A percentile compares a stretch with the other conserved stretches of the same genome.
Conservation (phyloP, 1,140 invertebrate species). For the Idris sp. region DNA sequence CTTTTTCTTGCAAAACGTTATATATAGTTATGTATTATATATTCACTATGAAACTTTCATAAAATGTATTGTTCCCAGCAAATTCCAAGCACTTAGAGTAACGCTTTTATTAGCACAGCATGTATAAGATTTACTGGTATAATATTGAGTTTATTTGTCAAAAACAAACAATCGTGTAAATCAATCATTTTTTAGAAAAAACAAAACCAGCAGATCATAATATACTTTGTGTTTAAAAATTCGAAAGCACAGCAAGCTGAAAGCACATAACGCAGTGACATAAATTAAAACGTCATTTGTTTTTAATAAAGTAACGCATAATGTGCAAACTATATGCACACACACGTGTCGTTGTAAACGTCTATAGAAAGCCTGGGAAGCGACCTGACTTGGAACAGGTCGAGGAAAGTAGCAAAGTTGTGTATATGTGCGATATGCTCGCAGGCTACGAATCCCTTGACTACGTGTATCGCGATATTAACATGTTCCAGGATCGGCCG, state of each 20-base stretch:
- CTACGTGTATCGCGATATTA: conserved; percentile 57
- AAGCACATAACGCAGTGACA: too few species aligned
- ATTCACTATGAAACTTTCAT: conserved; percentile 31
- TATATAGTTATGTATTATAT: conserved; percentile 25
- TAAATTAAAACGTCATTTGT: conserved; percentile 21
- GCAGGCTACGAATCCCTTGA: conserved; percentile 22
- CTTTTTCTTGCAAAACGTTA: too few species aligned
- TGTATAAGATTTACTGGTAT: too few species aligned
- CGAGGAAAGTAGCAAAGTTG: conserved; percentile 55
- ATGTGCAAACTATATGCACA: conserved; percentile 20
- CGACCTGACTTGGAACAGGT: conserved; percentile 42
- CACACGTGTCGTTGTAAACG: conserved; percentile 37
- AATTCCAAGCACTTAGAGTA: conserved; percentile 3
- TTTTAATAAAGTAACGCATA: conserved; percentile 36
- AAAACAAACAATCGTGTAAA: too few species aligned
- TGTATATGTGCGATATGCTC: conserved; percentile 36
- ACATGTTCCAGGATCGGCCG: conserved; percentile 33
- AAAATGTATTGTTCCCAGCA: conserved; percentile 29
- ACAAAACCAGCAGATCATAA: too few species aligned
- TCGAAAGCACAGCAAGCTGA: too few species aligned
- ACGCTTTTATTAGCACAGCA: too few species aligned
- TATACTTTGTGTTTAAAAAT: background rate
- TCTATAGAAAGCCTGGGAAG: conserved; percentile 47
- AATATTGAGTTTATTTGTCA: too few species aligned
- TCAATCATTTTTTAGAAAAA: too few species aligned